Base-by-base conservation (phyloP, 1,140 invertebrate species). In the Brachionus rubens region DNA sequence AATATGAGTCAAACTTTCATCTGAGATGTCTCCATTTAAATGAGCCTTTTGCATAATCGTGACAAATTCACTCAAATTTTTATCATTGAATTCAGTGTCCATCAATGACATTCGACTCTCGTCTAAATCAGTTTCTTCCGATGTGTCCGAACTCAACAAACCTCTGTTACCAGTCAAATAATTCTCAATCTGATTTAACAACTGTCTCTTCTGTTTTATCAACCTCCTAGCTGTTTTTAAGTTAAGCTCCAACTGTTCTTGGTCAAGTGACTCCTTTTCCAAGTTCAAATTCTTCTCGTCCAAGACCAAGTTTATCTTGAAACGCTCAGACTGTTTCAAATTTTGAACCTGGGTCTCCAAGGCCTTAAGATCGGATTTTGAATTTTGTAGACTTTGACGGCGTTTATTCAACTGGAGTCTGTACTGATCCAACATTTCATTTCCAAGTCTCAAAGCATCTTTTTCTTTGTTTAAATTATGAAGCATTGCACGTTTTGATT, bases 11-110 rank as follows among this genome's bases (percentile, higher is more conserved):
- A 65, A 65, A 65, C 43, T 65, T 3, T 41, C 6, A 24, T 65
- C 59, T 19, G 33, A 43, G 19, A 65, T 19, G 12, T 65, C 59
- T 2, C 59, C 59, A 43, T 65, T 65, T 24, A 43, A 26, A 65
- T 65, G 59, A 4, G 59, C 16, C 16, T 43, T 65, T 43, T 65
- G 41, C n/a, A 65, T 21, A 30, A 43, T 16, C 10, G 12, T 43
- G 3, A 65, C 19, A 65, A 65, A 65, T 46, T 65, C 59, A 26
- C 19, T 65, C 24, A 65, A 65, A 65, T 65, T 65, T 36, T 59
- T 59, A 9, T 19, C 19, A 43, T 65, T 65, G 24, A 43, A 65
- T 10, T 65, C 16, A 65, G 12, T 21, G 9, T 65, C 9, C 24
- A 65, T 26, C 12, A 28, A n/a, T 12, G 33, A 65, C 19, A 43